Evolutionary conservation across 1,140 invertebrate species (phyloP).

Genomic region (Philotrypesis tridentata): DNA sequence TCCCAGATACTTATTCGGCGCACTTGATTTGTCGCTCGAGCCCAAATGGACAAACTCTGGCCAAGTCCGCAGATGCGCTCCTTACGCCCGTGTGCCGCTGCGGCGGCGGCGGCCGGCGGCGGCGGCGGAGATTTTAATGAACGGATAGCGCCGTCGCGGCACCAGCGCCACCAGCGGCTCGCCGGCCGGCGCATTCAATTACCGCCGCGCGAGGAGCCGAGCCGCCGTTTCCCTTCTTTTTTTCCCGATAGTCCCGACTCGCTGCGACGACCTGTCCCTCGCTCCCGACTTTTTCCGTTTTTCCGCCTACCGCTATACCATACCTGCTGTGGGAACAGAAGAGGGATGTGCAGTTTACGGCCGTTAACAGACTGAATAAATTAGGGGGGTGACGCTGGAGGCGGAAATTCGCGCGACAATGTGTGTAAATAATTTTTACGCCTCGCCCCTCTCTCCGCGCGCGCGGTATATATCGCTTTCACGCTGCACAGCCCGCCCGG

Average conservation of each 20-base stretch:
- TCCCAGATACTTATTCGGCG: constrained; percentile 26
- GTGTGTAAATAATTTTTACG: neutral
- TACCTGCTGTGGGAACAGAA: neutral
- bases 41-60: no score
- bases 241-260: no score
- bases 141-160: no score
- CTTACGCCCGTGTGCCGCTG: neutral
- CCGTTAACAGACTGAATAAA: neutral
- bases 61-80: no score
- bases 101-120: no score
- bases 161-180: no score
- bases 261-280: no score
- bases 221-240: neutral
- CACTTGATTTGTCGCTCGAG: neutral
- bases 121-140: constrained; percentile 48
- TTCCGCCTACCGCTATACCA: neutral
- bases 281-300: neutral
- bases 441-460: neutral
- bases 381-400: no score
- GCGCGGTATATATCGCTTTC: neutral
- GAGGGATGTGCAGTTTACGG: neutral
- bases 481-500: neutral
- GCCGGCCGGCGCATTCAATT: constrained; percentile 37
- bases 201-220: neutral
- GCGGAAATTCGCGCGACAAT: neutral